Evolutionary conservation across 2,888 invertebrate genomes (phyloP), one percentile per base, ranked within the genome.

Genomic region (Eumerus sabulonum): DNA sequence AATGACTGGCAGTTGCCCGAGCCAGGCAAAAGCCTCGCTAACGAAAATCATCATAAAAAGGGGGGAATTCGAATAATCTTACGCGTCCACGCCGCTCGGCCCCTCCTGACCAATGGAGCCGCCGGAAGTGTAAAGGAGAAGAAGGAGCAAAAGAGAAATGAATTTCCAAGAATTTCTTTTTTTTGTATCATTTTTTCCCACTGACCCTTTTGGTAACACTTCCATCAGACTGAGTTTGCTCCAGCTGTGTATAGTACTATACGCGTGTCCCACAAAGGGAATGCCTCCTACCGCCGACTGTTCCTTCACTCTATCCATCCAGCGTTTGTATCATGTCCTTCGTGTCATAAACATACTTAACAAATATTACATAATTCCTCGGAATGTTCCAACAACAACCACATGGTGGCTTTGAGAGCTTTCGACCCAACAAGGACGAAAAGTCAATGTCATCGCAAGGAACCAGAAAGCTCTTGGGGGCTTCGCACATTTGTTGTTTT

Each of bases 381-480:
- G 70, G 7, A 27, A 27, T 54, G 14, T 17, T 47, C 47, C 66
- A 50, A 35, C 27, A 72, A 47, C 18, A 72, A 45, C 50, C 38
- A 60, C 12, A 45, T 50, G 44, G 18, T 9, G 36, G 18, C 42
- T 18, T n/a, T 48, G 14, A 44, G 50, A 77, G 77, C 77, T 77
- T 77, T 77, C 62, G 62, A 73, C 67, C 57, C 66, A 18, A 57
- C 72, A 77, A 77, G 53, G 67, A 72, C 77, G 45, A 76, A 76
- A 38, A 73, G 73, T 73, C 67, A 77, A 1, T 17, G 47, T 18
- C 18, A 19, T 27, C 27, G 40, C 40, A 11, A 40, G 1, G 40
- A 40, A 40, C 42, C n/a, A n/a, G 40, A 40, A 40, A 40, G 40
- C 40, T 40, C 40, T 40, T 54, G 14, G 18, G 45, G 17, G 38